phyloP scores from a whole-genome alignment of 2,113 vertebrate species.

The Myxocyprinus asiaticus region DNA sequence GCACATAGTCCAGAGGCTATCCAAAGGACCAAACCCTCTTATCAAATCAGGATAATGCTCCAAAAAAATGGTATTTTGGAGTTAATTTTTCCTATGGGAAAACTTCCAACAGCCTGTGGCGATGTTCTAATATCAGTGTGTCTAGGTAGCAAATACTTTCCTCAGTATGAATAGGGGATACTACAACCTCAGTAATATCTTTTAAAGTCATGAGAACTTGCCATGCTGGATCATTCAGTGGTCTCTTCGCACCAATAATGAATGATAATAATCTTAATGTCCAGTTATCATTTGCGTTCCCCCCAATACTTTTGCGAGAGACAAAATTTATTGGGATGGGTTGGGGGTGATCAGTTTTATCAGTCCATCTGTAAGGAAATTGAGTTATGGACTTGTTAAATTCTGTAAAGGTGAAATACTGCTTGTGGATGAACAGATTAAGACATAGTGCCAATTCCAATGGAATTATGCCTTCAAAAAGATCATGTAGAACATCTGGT shows the following conservation, averaged over 20 bases:
- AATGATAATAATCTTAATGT: too few species aligned
- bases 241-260: background rate
- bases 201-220: constrained; percentile 17
- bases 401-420: background rate
- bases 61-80: too few species aligned
- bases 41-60: too few species aligned
- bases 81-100: too few species aligned
- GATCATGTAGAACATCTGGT: background rate
- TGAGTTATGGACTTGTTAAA: background rate
- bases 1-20: too few species aligned
- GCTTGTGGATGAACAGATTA: background rate
- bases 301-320: too few species aligned
- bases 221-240: background rate
- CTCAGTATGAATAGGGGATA: background rate
- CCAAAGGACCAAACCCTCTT: too few species aligned
- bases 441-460: background rate
- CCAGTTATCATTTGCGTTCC: too few species aligned
- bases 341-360: too few species aligned
- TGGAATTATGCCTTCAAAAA: background rate
- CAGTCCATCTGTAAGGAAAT: constrained; percentile 23
- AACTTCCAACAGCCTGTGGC: too few species aligned
- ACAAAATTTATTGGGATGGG: too few species aligned
- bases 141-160: background rate
- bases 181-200: constrained; percentile 18
- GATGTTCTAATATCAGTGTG: too few species aligned